Conservation (phyloP, 1,140 invertebrate genomes). For the Brachionus sp. region DNA sequence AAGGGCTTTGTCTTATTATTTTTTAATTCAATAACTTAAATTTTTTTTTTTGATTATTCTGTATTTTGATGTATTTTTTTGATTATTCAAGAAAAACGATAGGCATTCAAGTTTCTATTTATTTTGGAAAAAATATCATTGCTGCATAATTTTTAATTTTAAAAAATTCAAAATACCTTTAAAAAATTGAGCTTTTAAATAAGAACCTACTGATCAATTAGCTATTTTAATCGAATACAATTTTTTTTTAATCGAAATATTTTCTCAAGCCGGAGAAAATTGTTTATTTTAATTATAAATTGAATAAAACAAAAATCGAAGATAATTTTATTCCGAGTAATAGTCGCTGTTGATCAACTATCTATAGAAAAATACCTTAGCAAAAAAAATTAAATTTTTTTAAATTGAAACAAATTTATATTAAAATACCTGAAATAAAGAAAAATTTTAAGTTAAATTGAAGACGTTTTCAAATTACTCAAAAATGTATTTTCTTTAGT, state of each 20-base stretch:
- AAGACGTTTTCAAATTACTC: background rate
- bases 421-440: slow-evolving; percentile 23
- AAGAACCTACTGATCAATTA: background rate
- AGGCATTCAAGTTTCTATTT: too few species aligned
- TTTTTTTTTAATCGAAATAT: background rate
- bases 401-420: background rate
- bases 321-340: background rate
- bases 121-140: too few species aligned
- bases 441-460: slow-evolving; percentile 38
- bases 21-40: too few species aligned
- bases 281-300: background rate
- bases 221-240: background rate
- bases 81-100: too few species aligned
- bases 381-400: background rate
- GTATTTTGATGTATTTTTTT: too few species aligned
- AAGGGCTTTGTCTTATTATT: too few species aligned
- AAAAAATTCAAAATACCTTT: too few species aligned
- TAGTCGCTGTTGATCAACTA: background rate
- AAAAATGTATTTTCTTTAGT: background rate
- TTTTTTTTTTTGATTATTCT: too few species aligned
- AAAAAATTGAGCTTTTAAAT: background rate
- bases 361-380: background rate
- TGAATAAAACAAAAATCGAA: background rate
- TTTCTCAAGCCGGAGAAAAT: background rate
- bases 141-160: too few species aligned